Percentiles rank a stretch among this genome's conserved stretches.
phyloP scores from a whole-genome alignment of 2,888 invertebrate genomes.

The Dioctria linearis region DNA sequence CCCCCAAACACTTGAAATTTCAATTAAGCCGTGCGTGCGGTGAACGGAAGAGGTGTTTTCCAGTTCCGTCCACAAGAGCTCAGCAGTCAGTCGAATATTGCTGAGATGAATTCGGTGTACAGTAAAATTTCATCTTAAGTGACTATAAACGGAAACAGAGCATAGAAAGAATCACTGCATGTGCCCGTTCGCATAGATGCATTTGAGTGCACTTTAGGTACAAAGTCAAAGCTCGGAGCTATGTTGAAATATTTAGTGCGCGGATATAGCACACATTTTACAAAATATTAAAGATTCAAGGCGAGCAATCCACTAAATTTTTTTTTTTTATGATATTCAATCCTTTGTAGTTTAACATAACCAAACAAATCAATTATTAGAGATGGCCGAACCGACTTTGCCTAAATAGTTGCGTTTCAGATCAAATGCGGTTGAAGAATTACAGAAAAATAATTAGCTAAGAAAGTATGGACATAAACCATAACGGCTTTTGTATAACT shows the following conservation, averaged over 20 bases:
- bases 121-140: not conserved
- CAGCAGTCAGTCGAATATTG: not conserved
- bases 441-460: too few relatives aligned
- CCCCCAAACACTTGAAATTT: not conserved
- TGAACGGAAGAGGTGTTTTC: not conserved
- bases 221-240: slow-evolving; percentile 4
- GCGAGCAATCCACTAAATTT: too few relatives aligned
- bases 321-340: too few relatives aligned
- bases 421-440: too few relatives aligned
- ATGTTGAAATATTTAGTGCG: not conserved
- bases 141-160: slow-evolving; percentile 11
- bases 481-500: too few relatives aligned
- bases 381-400: too few relatives aligned
- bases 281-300: too few relatives aligned
- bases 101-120: not conserved
- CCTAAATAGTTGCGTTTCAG: too few relatives aligned
- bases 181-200: not conserved
- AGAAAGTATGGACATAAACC: too few relatives aligned
- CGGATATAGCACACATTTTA: too few relatives aligned
- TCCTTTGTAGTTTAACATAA: too few relatives aligned
- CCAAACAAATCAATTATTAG: too few relatives aligned
- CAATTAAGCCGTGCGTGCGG: not conserved
- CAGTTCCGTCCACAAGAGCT: slow-evolving; percentile 11
- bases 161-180: not conserved
- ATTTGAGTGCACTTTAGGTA: not conserved